phyloP scores from a whole-genome alignment of 2,888 invertebrate genomes.

The Caenorhabditis macrosperma region DNA sequence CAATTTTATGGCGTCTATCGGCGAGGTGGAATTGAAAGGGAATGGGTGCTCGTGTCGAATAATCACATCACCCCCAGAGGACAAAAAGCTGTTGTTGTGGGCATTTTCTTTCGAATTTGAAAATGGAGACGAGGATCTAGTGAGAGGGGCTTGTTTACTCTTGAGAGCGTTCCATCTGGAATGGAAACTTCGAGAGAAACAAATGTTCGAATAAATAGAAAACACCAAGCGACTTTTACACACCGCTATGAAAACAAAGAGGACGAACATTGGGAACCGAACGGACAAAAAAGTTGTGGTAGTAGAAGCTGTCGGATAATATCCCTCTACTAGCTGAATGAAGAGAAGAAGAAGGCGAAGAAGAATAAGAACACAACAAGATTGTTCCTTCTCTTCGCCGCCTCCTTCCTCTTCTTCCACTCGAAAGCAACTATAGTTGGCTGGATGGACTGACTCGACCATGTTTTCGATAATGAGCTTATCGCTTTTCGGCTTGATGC shows the following conservation, averaged over 20 bases:
- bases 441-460: constrained; percentile 26
- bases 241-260: no score
- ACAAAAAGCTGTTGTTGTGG: no score
- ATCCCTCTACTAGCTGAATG: background rate
- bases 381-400: constrained; percentile 9
- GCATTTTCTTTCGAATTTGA: no score
- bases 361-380: background rate
- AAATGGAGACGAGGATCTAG: no score
- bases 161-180: no score
- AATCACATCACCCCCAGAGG: no score
- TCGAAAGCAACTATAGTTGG: constrained; percentile 23
- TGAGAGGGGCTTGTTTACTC: no score
- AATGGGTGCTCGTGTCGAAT: no score
- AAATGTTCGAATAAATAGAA: no score
- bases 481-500: constrained; percentile 4
- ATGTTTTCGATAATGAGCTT: constrained; percentile 22
- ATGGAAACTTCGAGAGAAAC: no score
- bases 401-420: background rate
- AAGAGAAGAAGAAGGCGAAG: background rate
- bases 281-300: background rate
- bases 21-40: background rate
- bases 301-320: constrained; percentile 20
- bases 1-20: background rate
- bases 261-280: background rate
- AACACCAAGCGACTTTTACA: no score